Conservation (phyloP, 2,888 invertebrate species). For the Neocrepidodera transversa region DNA sequence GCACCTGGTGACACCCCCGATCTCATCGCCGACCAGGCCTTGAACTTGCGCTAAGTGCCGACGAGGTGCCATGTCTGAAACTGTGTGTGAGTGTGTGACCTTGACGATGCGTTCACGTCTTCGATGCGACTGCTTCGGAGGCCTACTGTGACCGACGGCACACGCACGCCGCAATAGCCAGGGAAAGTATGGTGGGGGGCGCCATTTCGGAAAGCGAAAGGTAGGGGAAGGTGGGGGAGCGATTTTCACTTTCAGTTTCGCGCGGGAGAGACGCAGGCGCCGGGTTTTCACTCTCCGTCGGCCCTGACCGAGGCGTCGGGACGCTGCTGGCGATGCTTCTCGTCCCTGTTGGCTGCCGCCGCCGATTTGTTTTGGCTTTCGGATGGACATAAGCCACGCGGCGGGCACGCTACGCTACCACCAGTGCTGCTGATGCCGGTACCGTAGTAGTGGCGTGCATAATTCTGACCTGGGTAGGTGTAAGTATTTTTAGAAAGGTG, state of each 20-base stretch:
- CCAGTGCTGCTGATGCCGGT: background rate
- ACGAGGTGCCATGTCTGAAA: slow-evolving; percentile 48
- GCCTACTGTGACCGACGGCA: slow-evolving; percentile 61
- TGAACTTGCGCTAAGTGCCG: slow-evolving; percentile 63
- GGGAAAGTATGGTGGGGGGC: slow-evolving; percentile 55
- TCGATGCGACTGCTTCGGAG: slow-evolving; percentile 62
- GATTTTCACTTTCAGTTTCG: slow-evolving; percentile 62
- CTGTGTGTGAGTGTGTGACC: slow-evolving; percentile 19
- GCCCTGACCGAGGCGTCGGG: slow-evolving; percentile 53
- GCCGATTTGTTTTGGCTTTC: slow-evolving; percentile 24
- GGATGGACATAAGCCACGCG: slow-evolving; percentile 13
- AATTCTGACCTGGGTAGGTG: background rate
- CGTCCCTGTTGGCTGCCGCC: slow-evolving; percentile 11
- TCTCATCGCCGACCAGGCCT: slow-evolving; percentile 56
- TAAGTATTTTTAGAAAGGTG: background rate
- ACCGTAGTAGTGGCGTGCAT: background rate
- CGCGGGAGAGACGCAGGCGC: slow-evolving; percentile 52
- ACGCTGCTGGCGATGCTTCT: slow-evolving; percentile 21
- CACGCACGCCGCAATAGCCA: slow-evolving; percentile 64
- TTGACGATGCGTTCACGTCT: slow-evolving; percentile 49
- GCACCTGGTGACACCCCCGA: slow-evolving; percentile 68
- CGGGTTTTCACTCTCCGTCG: slow-evolving; percentile 59
- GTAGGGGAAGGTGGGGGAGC: slow-evolving; percentile 69
- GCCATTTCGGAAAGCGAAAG: slow-evolving; percentile 70
- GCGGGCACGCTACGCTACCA: background rate